Base-by-base conservation (phyloP, 2,797 vertebrate genomes). In the Sebastes umbrosus region DNA sequence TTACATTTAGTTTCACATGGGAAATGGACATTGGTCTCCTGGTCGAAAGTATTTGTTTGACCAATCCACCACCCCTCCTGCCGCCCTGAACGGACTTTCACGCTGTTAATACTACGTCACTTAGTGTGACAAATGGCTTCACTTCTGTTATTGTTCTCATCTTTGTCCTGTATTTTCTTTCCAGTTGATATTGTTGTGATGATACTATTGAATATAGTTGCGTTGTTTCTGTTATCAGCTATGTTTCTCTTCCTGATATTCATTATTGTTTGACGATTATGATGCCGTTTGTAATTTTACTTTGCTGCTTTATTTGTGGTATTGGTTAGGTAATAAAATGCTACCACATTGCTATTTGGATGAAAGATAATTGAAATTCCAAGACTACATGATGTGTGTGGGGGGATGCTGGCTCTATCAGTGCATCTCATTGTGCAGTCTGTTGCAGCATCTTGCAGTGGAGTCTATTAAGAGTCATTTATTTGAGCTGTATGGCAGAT, bases 401-500 rank as follows among this genome's bases (percentile, higher is more conserved):
- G n/a, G 52, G 22, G 65, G 43, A 50, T 77, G 43, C 72, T 68
- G 64, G 69, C 76, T 78, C 62, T 24, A 52, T 66, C 71, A 8
- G 20, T 27, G 32, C 20, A 52, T 79, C 82, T 85, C 64, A 73
- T 85, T 83, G 67, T 77, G 80, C 62, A 77, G 76, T 83, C 82
- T 88, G 77, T 75, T 74, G 76, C 58, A 67, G 74, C 81, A 79
- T 87, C 65, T 86, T 87, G 84, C 79, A 83, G 63, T 73, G 54
- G 69, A 90, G 86, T 89, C 86, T 82, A 87, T 90, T 90, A 87
- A 63, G 75, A 92, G 80, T 90, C 79, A 87, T 89, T 90, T 88
- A 81, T 88, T 88, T 87, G 64, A 83, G 83, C 83, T 78, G 70
- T 66, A 70, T 84, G 80, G 83, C 82, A 91, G 84, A 90, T 90